Evolutionary conservation across 2,888 invertebrate genomes (phyloP), one percentile per base, ranked within the genome.

Genomic region (Acrocyrtus sp.): DNA sequence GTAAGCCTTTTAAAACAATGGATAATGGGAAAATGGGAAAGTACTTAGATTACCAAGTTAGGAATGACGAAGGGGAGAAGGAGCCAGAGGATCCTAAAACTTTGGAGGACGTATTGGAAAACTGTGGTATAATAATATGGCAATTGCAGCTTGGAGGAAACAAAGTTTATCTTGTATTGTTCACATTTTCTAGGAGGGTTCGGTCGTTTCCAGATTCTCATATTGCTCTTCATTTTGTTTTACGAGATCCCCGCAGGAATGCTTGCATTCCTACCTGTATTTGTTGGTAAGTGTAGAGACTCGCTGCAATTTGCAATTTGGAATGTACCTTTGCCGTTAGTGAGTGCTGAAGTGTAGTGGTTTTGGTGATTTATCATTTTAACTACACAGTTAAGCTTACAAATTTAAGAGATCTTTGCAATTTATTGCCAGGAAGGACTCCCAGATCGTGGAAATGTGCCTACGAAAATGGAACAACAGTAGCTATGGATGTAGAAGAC

Each of bases 221-320:
- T 78, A 8, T 57, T 78, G 8, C 51, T 76, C 10, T 75, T 76
- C 56, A 68, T 78, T 41, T 62, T 78, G 0, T 76, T 78, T 47
- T 78, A 63, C 43, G 78, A 78, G 51, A 78, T 78, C 60, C 78
- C 78, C 21, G 48, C 75, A n/a, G 78, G 76, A n/a, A 72, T 76
- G 53, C 19, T 76, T 1, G 78, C 74, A 24, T 78, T 78, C 58
- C 50, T 70, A 29, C 74, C 72, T 5, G 75, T 78, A 1, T 78
- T 78, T 70, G 67, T 67, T 1, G 78, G 76, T 76, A 66, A 27
- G 58, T 60, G 48, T 19, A n/a, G 6, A 2, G 26, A 15, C n/a
- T n/a, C n/a, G n/a, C n/a, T n/a, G n/a, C n/a, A n/a, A n/a, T n/a
- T n/a, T n/a, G n/a, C n/a, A n/a, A n/a, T n/a, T n/a, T n/a, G n/a